Percentiles rank a stretch among this genome's conserved stretches.
Evolutionary conservation across 2,797 vertebrate species (phyloP).

Genomic region (Phoebastria nigripes): DNA sequence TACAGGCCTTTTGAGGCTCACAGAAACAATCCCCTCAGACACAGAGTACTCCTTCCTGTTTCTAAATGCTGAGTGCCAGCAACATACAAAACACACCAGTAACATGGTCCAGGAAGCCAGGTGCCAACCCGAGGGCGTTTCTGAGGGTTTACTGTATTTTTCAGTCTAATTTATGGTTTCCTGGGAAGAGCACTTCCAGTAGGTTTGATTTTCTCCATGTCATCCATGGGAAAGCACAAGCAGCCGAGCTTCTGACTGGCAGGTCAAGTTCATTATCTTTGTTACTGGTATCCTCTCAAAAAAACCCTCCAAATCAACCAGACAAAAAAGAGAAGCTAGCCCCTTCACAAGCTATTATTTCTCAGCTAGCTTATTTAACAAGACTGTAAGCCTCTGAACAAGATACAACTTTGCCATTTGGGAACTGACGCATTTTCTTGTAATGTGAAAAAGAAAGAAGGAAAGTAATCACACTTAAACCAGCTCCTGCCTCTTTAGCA

Average conservation of each 20-base stretch:
- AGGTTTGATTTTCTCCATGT: neutral
- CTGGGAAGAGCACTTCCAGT: neutral
- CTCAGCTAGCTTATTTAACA: neutral
- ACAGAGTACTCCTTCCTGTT: neutral
- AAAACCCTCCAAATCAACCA: fast-evolving
- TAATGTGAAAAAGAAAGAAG: neutral
- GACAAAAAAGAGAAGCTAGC: neutral
- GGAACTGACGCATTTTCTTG: neutral
- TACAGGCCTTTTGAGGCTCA: neutral
- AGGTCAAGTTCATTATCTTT: neutral
- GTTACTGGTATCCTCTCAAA: neutral
- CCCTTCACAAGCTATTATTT: neutral
- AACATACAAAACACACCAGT: neutral
- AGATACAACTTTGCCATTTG: neutral
- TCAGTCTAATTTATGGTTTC: neutral
- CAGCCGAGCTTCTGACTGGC: neutral
- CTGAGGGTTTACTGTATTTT: neutral
- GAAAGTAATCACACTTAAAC: neutral
- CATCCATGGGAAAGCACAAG: neutral
- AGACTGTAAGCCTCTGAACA: neutral
- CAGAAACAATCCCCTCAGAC: neutral
- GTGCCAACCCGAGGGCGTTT: neutral
- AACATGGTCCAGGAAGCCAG: neutral
- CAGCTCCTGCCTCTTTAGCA: neutral
- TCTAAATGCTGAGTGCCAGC: neutral